These are phyloP conservation scores for Eupelmus urozonus DNA, from an alignment of 2,888 invertebrate genomes.

Conservation along the genomic window DNA sequence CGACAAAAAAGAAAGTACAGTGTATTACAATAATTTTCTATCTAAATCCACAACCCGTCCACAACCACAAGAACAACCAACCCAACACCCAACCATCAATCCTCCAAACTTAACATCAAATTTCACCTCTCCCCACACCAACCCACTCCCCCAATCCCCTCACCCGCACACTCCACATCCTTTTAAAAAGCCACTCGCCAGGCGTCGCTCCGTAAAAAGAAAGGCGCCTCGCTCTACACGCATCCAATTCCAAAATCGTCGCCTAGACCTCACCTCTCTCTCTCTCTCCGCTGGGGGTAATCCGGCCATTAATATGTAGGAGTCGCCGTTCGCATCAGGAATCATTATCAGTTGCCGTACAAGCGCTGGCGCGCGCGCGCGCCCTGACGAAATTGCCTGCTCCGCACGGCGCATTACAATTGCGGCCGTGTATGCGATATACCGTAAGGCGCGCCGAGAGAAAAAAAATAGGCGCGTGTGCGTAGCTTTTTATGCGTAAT, in stretches of 20 bases:
- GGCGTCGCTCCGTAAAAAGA: slow-evolving; percentile 4
- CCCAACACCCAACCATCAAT: no score
- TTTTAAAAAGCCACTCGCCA: background rate
- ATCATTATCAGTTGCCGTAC: slow-evolving; percentile 68
- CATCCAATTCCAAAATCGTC: slow-evolving; percentile 3
- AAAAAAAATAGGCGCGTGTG: no score
- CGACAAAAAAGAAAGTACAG: no score
- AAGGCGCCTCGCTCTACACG: slow-evolving; percentile 13
- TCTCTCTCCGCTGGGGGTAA: slow-evolving; percentile 58
- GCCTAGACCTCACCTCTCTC: background rate
- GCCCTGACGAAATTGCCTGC: slow-evolving; percentile 66
- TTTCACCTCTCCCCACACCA: no score
- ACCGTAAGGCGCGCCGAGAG: background rate
- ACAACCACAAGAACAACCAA: no score
- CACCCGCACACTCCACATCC: no score
- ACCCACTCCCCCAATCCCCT: no score
- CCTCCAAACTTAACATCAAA: no score
- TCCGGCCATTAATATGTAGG: slow-evolving; percentile 71
- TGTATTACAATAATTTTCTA: no score
- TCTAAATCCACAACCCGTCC: no score
- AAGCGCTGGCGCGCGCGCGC: slow-evolving; percentile 7
- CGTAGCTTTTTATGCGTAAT: no score
- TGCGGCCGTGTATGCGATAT: background rate
- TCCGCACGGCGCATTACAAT: background rate
- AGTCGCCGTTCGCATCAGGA: slow-evolving; percentile 67